Percentiles rank a stretch among this genome's conserved stretches.
Evolutionary conservation across 2,888 invertebrate species (phyloP).

Genomic region (Silvanus unidentatus): DNA sequence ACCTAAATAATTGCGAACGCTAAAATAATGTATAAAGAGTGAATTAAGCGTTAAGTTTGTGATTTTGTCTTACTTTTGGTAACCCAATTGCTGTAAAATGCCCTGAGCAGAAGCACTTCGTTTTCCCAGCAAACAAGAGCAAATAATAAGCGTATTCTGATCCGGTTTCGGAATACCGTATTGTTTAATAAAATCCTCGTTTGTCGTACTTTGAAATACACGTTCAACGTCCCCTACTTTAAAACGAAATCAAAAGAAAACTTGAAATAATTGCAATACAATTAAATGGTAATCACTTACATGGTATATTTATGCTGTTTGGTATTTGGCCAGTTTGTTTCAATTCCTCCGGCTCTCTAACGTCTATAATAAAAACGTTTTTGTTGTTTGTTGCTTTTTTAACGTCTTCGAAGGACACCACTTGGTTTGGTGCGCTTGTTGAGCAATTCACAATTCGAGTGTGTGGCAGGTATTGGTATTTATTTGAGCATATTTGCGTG

Average conservation of each 20-base stretch:
- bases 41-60: constrained; percentile 3
- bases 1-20: constrained; percentile 45
- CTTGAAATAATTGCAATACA: neutral
- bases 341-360: constrained; percentile 68
- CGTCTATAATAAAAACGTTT: constrained; percentile 62
- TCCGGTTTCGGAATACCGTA: neutral
- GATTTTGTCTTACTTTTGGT: constrained; percentile 1
- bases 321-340: constrained; percentile 65
- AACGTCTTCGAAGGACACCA: constrained; percentile 44
- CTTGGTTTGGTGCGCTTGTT: constrained; percentile 1
- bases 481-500: neutral
- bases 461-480: neutral
- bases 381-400: constrained; percentile 46
- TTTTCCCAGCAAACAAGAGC: constrained; percentile 3
- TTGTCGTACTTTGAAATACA: neutral
- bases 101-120: constrained; percentile 1
- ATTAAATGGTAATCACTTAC: constrained; percentile 45
- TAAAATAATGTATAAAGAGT: constrained; percentile 28
- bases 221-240: constrained; percentile 1
- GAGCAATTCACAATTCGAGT: neutral
- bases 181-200: constrained; percentile 1
- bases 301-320: constrained; percentile 69
- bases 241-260: neutral
- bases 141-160: neutral
- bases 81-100: constrained; percentile 1